Evolutionary conservation across 1,140 invertebrate species (phyloP).

Genomic region (Amyelois transitella): DNA sequence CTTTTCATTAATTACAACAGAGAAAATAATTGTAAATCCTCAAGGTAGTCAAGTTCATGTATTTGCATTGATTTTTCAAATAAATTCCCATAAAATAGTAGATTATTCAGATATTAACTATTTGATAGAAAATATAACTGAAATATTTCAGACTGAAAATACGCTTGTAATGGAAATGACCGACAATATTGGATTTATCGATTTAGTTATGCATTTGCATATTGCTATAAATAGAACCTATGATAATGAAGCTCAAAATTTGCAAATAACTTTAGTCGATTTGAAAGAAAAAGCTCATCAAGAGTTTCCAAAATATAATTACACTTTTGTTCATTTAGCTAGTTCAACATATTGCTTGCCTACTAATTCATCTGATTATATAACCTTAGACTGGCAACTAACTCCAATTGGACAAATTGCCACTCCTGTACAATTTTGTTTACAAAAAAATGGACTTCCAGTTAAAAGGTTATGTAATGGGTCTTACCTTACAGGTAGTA

Average conservation of each 20-base stretch:
- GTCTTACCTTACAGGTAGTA: slow-evolving; percentile 59
- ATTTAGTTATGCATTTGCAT: slow-evolving; percentile 47
- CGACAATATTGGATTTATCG: slow-evolving; percentile 30
- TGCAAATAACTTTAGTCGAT: slow-evolving; percentile 26
- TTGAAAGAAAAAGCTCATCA: slow-evolving; percentile 26
- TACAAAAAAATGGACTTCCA: slow-evolving; percentile 68
- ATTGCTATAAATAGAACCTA: slow-evolving; percentile 25
- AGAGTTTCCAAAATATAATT: slow-evolving; percentile 36
- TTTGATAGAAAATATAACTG: slow-evolving; percentile 30
- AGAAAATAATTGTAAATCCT: slow-evolving; percentile 56
- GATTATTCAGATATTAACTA: slow-evolving; percentile 20
- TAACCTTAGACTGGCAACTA: slow-evolving; percentile 56
- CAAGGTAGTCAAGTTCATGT: slow-evolving; percentile 45
- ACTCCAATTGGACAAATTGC: slow-evolving; percentile 58
- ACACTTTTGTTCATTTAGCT: slow-evolving; percentile 48
- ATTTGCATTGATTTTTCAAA: slow-evolving; percentile 44
- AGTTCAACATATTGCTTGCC: slow-evolving; percentile 65
- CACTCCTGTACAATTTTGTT: slow-evolving; percentile 67
- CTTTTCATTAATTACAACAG: slow-evolving; percentile 47
- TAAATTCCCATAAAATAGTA: slow-evolving; percentile 18
- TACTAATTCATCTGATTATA: slow-evolving; percentile 33
- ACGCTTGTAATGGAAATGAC: slow-evolving; percentile 51
- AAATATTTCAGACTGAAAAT: slow-evolving; percentile 40
- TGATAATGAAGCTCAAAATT: slow-evolving; percentile 24
- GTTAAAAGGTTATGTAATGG: slow-evolving; percentile 65